Percentiles rank a stretch among this genome's conserved stretches.
phyloP scores from a whole-genome alignment of 2,797 vertebrate genomes.

The Macropus fuliginosus region DNA sequence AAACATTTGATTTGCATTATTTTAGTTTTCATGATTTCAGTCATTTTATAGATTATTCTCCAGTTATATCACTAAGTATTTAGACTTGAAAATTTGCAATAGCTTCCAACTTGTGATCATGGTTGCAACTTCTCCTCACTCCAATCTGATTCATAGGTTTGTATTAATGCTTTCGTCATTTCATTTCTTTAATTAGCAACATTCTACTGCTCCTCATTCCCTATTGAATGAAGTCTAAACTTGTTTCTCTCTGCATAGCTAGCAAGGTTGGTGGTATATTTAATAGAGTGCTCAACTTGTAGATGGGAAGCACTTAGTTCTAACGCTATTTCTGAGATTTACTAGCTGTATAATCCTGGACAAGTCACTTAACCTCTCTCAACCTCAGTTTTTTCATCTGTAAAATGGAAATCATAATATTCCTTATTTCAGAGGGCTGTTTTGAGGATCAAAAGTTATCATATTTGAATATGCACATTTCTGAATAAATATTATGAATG shows the following conservation, averaged over 20 bases:
- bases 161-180: neutral
- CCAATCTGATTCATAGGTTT: neutral
- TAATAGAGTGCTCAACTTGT: neutral
- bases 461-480: too few species aligned
- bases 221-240: neutral
- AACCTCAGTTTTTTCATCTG: neutral
- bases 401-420: neutral
- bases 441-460: too few species aligned
- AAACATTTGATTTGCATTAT: neutral
- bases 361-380: neutral
- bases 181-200: neutral
- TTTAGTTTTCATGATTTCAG: neutral
- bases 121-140: neutral
- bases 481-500: too few species aligned
- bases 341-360: neutral
- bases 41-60: neutral
- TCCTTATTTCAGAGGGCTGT: too few species aligned
- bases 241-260: neutral
- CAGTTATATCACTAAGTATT: neutral
- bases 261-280: neutral
- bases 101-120: neutral
- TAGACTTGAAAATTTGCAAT: neutral
- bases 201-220: neutral
- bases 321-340: neutral
- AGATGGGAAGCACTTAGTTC: neutral